Conservation (phyloP, 2,113 vertebrate genomes). For the Nothobranchius furzeri region DNA sequence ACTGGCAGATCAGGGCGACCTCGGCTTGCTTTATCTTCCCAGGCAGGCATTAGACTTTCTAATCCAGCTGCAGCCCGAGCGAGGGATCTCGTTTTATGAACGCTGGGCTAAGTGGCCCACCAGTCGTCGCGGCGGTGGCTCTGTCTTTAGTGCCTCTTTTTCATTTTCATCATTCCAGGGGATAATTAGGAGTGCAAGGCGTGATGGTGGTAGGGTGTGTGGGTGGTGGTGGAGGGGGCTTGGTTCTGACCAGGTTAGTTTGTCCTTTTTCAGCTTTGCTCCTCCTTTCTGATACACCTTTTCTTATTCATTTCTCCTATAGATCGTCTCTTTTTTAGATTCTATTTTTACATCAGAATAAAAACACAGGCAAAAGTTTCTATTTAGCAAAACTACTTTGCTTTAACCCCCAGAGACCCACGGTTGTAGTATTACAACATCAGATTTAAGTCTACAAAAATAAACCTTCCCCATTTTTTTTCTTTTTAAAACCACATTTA, state of each 20-base stretch:
- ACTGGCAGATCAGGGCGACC: slow-evolving; percentile 42
- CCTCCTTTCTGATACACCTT: too few relatives aligned
- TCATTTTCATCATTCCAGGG: slow-evolving; percentile 50
- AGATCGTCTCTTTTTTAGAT: neutral
- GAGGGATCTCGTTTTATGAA: slow-evolving; percentile 56
- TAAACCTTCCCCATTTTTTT: too few relatives aligned
- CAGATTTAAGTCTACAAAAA: too few relatives aligned
- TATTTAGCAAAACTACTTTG: too few relatives aligned
- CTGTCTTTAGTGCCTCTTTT: slow-evolving; percentile 54
- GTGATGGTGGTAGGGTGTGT: neutral
- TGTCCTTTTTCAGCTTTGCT: neutral
- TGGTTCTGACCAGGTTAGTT: slow-evolving; percentile 4
- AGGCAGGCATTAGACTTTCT: slow-evolving; percentile 60
- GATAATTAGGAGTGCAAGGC: slow-evolving; percentile 48
- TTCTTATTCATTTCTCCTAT: neutral
- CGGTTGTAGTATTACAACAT: too few relatives aligned
- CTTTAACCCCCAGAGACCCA: too few relatives aligned
- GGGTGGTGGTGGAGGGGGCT: neutral
- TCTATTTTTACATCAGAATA: neutral
- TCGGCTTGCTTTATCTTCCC: slow-evolving; percentile 45
- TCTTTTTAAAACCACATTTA: too few relatives aligned
- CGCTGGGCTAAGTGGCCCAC: slow-evolving; percentile 52
- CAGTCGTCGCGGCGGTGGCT: slow-evolving; percentile 28
- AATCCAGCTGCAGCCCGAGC: slow-evolving; percentile 33
- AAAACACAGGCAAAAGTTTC: too few relatives aligned